Evolutionary conservation across 35 echinoderm and acorn worm species (phyloP), one percentile per base, ranked within the genome.

Genomic region (Ophioderma brevispina): DNA sequence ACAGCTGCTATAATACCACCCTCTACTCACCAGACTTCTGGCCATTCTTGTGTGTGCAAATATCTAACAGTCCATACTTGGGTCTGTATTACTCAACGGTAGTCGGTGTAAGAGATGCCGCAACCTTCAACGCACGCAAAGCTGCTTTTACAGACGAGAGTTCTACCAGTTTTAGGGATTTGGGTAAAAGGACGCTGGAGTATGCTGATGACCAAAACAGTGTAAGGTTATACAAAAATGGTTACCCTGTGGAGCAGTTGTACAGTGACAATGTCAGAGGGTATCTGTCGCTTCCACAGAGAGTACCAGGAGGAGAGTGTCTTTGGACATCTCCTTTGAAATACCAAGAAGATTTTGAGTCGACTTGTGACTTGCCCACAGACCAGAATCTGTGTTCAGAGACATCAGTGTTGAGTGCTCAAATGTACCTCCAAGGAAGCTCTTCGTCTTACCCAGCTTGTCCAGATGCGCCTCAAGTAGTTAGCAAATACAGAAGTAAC

Each of bases 1-100:
- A 90, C 81, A 81, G 78, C 35, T 99, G 97, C 36, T 56, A 78
- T 0, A 93, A 88, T 37, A 76, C 35, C 2, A 79, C 83, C 80
- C 39, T 99, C 1, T 95, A 87, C 88, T 40, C 50, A 32, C 77
- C 91, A 33, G 97, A 99, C 88, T 99, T 64, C 70, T 87, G 64
- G 36, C 97, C 97, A 13, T 86, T 99, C 18, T 70, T 99, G 32
- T 99, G 97, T 82, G 93, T 99, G n/a, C 41, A 99, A 35, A 89
- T 89, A 0, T 56, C 84, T 79, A 99, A 95, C 75, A 93, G 64
- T 55, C 92, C 94, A 0, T 91, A 91, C 78, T 88, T 99, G 1
- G 97, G 97, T 1, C 78, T 93, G 33, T 99, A 99, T 76, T 95
- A 81, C 79, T 56, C 76, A n/a, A 87, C 81, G 21, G 39, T 82